phyloP scores from a whole-genome alignment of 2,797 vertebrate species.

The Lates japonicus region DNA sequence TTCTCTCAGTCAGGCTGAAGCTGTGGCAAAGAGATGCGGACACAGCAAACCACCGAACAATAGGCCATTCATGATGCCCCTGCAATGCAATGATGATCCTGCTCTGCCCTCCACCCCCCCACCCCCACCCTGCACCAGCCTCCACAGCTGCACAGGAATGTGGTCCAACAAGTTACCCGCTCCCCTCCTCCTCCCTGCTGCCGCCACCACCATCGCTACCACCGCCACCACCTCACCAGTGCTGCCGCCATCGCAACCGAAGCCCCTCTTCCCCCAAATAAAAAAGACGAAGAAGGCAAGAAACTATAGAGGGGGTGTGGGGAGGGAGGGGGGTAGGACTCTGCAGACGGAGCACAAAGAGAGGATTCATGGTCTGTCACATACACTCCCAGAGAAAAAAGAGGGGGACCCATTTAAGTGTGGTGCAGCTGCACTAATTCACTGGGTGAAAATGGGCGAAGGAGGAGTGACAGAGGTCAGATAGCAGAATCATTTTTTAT shows the following conservation, averaged over 20 bases:
- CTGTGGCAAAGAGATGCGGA: slow-evolving; percentile 75
- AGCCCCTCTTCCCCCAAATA: slow-evolving; percentile 77
- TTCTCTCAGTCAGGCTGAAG: slow-evolving; percentile 51
- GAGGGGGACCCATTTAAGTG: slow-evolving; percentile 88
- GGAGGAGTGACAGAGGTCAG: slow-evolving; percentile 84
- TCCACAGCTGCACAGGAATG: slow-evolving; percentile 91
- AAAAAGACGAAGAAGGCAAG: slow-evolving; percentile 78
- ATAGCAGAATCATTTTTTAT: slow-evolving; percentile 85
- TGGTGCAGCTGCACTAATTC: slow-evolving; percentile 90
- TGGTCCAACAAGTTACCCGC: slow-evolving; percentile 84
- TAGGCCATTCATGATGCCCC: slow-evolving; percentile 87
- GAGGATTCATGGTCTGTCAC: slow-evolving; percentile 86
- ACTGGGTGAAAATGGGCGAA: slow-evolving; percentile 85
- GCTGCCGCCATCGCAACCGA: slow-evolving; percentile 77
- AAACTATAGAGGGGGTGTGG: slow-evolving; percentile 75
- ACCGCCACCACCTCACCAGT: slow-evolving; percentile 77
- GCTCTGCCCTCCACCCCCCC: slow-evolving; percentile 73
- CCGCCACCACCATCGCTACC: slow-evolving; percentile 72
- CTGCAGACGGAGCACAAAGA: slow-evolving; percentile 86
- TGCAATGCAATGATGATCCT: slow-evolving; percentile 86
- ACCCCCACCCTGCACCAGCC: slow-evolving; percentile 78
- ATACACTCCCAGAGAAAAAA: slow-evolving; percentile 83
- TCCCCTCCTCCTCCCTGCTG: slow-evolving; percentile 11
- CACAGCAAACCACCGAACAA: slow-evolving; percentile 83
- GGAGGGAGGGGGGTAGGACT: slow-evolving; percentile 63